These are phyloP conservation scores for Amiota minor DNA, from an alignment of 2,888 invertebrate species.

Conservation along the genomic window DNA sequence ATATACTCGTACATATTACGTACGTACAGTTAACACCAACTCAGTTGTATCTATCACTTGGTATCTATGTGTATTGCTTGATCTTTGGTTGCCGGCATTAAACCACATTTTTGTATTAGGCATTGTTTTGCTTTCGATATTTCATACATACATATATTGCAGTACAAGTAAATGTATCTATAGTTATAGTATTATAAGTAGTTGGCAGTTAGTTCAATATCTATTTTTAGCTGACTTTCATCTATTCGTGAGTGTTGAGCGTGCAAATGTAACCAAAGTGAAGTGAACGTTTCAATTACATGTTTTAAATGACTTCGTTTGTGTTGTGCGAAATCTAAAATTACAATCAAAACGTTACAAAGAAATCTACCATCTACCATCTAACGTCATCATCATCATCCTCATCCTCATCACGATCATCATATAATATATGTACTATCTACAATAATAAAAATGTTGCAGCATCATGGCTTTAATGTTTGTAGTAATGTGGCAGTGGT, in stretches of 20 bases:
- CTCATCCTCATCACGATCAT: no score
- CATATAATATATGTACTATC: no score
- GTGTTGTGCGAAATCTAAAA: slow-evolving; percentile 17
- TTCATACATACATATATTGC: no score
- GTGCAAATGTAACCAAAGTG: neutral
- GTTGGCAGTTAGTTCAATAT: neutral
- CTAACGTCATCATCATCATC: no score
- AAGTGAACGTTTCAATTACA: slow-evolving; percentile 26
- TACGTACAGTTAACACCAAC: neutral
- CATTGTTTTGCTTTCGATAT: neutral
- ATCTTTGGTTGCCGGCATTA: neutral
- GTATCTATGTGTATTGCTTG: neutral
- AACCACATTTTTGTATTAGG: slow-evolving; percentile 17
- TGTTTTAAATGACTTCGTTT: slow-evolving; percentile 19
- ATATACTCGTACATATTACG: no score
- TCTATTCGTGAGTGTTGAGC: neutral
- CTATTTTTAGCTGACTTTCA: slow-evolving; percentile 30
- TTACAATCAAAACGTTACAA: slow-evolving; percentile 7
- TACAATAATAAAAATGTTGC: no score
- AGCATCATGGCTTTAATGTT: no score
- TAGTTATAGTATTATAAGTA: neutral
- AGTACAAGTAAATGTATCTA: neutral
- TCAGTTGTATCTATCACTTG: neutral
- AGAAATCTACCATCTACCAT: neutral
- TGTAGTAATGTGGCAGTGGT: no score